Percentiles rank a stretch among this genome's conserved stretches.
phyloP scores from a whole-genome alignment of 2,888 invertebrate genomes.

The Heliconius erato region DNA sequence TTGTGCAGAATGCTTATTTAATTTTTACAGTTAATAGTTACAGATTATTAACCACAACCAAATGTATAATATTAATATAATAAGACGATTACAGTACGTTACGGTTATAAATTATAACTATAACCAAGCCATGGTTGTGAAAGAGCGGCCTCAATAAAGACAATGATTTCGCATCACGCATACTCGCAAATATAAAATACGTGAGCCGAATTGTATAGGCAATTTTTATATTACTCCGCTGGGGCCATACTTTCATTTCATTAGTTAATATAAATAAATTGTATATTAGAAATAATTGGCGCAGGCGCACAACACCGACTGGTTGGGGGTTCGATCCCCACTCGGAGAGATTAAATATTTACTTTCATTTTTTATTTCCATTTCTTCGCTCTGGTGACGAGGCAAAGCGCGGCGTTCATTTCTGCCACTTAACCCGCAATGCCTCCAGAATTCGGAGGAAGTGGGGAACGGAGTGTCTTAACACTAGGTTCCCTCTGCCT shows the following conservation, averaged over 20 bases:
- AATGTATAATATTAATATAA: not conserved
- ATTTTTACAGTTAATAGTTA: not conserved
- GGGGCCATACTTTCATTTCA: constrained; percentile 3
- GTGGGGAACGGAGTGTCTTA: too few species aligned
- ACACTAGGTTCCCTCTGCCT: too few species aligned
- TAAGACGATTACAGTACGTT: constrained; percentile 10
- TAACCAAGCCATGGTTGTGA: constrained; percentile 31
- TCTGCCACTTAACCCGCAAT: too few species aligned
- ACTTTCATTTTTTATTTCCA: too few species aligned
- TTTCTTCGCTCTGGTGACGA: too few species aligned
- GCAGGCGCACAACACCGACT: too few species aligned
- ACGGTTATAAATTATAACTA: constrained; percentile 7
- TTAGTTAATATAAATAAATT: not conserved
- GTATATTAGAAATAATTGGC: not conserved
- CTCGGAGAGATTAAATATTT: too few species aligned
- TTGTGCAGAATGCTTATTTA: not conserved
- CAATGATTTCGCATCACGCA: constrained; percentile 47
- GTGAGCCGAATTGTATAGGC: constrained; percentile 35
- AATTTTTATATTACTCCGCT: constrained; percentile 33
- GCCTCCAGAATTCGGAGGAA: too few species aligned
- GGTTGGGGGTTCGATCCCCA: too few species aligned
- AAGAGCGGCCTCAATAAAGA: constrained; percentile 37
- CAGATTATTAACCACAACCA: not conserved
- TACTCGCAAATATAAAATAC: constrained; percentile 45
- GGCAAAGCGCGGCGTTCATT: too few species aligned